phyloP scores from a whole-genome alignment of 2,113 vertebrate species.

The Zosterops japonicus region DNA sequence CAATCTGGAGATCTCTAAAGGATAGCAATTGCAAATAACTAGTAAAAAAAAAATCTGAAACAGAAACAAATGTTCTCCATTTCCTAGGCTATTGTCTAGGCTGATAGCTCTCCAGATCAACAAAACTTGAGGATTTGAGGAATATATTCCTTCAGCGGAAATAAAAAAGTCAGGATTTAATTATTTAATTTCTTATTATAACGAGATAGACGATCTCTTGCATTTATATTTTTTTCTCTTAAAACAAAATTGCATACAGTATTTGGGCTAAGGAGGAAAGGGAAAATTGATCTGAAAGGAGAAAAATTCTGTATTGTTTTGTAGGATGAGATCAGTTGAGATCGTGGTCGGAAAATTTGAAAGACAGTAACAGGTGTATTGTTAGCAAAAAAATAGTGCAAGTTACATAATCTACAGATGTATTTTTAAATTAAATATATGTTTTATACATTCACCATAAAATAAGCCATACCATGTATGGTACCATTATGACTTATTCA shows the following conservation, averaged over 20 bases:
- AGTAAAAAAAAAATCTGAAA: not conserved
- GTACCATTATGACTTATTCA: not conserved
- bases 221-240: not conserved
- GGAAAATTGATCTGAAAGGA: not conserved
- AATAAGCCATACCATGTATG: not conserved
- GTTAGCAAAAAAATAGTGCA: not conserved
- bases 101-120: not conserved
- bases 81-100: not conserved
- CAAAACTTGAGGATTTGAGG: not conserved
- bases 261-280: not conserved
- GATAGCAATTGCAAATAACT: not conserved
- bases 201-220: not conserved
- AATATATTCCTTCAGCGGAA: not conserved
- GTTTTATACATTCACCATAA: not conserved
- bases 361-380: not conserved
- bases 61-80: not conserved
- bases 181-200: not conserved
- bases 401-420: not conserved
- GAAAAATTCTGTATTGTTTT: not conserved
- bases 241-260: not conserved
- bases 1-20: not conserved
- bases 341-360: not conserved
- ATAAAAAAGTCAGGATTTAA: not conserved
- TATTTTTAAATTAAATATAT: not conserved
- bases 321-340: not conserved